Evolutionary conservation across 2,888 invertebrate species (phyloP).

Genomic region (Drosophila rubida): DNA sequence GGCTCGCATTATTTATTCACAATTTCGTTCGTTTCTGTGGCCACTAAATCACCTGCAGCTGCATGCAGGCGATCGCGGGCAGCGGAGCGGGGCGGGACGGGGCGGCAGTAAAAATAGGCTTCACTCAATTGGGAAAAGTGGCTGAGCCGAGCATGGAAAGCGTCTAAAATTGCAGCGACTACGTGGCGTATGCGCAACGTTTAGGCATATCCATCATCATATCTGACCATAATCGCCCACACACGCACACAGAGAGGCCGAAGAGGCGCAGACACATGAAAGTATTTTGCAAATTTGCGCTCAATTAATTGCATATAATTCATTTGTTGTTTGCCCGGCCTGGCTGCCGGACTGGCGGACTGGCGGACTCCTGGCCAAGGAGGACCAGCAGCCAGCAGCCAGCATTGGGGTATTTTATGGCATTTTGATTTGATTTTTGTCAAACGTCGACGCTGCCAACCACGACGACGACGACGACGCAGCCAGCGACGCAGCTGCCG

Average conservation of each 20-base stretch:
- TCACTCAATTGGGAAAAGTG: conserved; percentile 36
- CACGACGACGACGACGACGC: conserved; percentile 18
- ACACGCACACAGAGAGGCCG: conserved; percentile 1
- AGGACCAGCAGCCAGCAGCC: neutral
- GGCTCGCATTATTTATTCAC: conserved; percentile 22
- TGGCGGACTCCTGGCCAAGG: neutral
- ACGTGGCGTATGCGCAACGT: conserved; percentile 60
- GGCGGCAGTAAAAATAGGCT: conserved; percentile 14
- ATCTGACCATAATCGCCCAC: conserved; percentile 53
- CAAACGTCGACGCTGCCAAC: conserved; percentile 43
- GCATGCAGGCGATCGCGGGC: neutral
- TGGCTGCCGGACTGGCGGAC: neutral
- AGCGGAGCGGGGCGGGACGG: neutral
- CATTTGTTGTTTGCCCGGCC: conserved; percentile 72
- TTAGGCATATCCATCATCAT: conserved; percentile 72
- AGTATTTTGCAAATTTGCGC: conserved; percentile 82
- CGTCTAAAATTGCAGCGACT: conserved; percentile 23
- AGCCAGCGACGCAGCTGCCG: conserved; percentile 7
- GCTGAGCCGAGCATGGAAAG: conserved; percentile 17
- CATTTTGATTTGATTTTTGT: conserved; percentile 82
- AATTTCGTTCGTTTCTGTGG: conserved; percentile 20
- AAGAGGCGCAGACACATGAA: conserved; percentile 64
- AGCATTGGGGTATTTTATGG: conserved; percentile 77
- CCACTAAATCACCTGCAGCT: conserved; percentile 51
- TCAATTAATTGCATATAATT: conserved; percentile 84